Evolutionary conservation across 2,113 vertebrate species (phyloP), one percentile per base, ranked within the genome.

Genomic region (Todiramphus chloris): DNA sequence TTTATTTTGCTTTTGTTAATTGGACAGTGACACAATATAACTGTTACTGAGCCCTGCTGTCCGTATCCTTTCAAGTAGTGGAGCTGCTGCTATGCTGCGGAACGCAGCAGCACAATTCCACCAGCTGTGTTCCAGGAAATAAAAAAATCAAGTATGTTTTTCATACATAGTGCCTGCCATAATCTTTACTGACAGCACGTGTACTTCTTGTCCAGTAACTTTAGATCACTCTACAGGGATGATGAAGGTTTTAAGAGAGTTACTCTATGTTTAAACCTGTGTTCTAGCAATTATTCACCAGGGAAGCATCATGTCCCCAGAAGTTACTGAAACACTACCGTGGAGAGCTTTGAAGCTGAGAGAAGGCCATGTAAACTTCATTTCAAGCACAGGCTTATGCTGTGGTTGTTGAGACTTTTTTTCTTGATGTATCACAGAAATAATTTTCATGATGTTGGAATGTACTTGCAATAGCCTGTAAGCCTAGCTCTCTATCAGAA

Each of bases 1-100:
- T 87, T 87, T 78, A 90, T 92, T 96, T 97, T 94, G 43, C 86
- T 86, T 94, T 96, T 90, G 60, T 81, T 97, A 96, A 97, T 96
- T 96, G 92, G 87, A 95, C 63, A 79, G 60, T 83, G 83, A 85
- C 72, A 97, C 69, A 96, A 89, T 93, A 77, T 48, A 86, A 51
- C 35, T 91, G 83, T 86, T 84, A 78, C 39, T 58, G 50, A 96
- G 31, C 23, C 44, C 64, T 93, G 79, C n/a, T 69, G 62, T 88
- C 82, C 30, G 82, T 66, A 91, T 56, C 19, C 28, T 86, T 63
- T 46, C 48, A 43, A 92, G n/a, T 16, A 53, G 20, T 53, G 13
- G 28, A 37, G 25, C 44, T 79, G n/a, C 11, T 80, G 43, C 21
- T 74, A 7, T 18, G 4, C 37, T 68, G 31, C 21, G 64, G 33